A percentile compares a stretch with the other conserved stretches of the same genome.
Conservation (phyloP, 2,113 vertebrate species). For the Hypomesus transpacificus region DNA sequence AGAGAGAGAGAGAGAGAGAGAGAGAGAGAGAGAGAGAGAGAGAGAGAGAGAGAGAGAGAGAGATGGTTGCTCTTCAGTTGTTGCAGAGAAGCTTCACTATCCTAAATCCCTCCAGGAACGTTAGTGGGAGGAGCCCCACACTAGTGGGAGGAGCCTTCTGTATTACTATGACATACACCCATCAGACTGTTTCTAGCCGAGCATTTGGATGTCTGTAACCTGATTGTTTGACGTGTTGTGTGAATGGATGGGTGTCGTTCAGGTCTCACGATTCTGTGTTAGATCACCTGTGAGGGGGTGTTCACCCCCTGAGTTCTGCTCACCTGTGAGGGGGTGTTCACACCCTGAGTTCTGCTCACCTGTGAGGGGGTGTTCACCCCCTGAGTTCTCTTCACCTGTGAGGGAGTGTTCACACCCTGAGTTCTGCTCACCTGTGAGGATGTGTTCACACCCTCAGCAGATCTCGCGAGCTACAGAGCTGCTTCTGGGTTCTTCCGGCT, state of each 20-base stretch:
- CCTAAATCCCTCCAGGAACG: conserved; percentile 58
- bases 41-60: conserved; percentile 19
- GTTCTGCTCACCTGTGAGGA: not conserved
- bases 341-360: no score
- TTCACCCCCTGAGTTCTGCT: not conserved
- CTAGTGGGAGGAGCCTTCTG: conserved; percentile 57
- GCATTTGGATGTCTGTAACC: not conserved
- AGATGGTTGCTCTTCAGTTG: conserved; percentile 66
- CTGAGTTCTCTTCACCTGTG: not conserved
- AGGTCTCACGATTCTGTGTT: conserved; percentile 14
- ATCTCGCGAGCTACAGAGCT: not conserved
- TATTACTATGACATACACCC: conserved; percentile 54
- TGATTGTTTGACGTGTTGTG: conserved; percentile 12
- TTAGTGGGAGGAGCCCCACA: conserved; percentile 57
- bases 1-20: conserved; percentile 10
- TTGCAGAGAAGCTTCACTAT: conserved; percentile 74
- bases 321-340: not conserved
- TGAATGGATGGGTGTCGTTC: conserved; percentile 29
- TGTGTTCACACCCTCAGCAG: not conserved
- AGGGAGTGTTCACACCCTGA: not conserved
- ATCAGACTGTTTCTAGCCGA: conserved; percentile 42
- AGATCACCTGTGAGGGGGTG: not conserved
- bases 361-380: not conserved
- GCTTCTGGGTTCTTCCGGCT: no score
- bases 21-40: conserved; percentile 32